Evolutionary conservation across 2,113 vertebrate genomes (phyloP), one percentile per base, ranked within the genome.

Genomic region (Cranoglanis bouderius): DNA sequence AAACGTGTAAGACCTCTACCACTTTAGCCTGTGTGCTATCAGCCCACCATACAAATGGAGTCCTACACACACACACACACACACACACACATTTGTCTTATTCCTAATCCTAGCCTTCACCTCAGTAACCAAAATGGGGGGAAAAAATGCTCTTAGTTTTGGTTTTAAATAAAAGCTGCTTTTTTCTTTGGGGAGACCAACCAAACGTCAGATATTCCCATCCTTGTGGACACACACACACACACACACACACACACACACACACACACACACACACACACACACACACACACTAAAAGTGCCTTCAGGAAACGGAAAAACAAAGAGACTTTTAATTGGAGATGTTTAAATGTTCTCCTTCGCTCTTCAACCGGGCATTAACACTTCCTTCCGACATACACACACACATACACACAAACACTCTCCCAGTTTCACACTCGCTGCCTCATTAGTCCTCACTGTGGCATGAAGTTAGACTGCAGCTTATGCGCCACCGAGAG

Each of bases 1-100:
- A 92, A 91, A 92, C 53, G 90, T 92, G 92, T 63, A 83, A 91
- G 38, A 88, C 78, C 80, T 65, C 81, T 82, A 88, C 74, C 87
- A 90, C 84, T 87, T 72, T 46, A 89, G 83, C 67, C 85, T 57
- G 67, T 51, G 74, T 88, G 90, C 57, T 51, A 74, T 59, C 65
- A 75, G 63, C 85, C 90, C 82, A 90, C 77, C 86, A 90, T 75
- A 87, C 67, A 82, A 87, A 88, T 88, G 87, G 61, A 82, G 74
- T 19, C 38, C 46, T n/a, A 77, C n/a, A 87, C 55, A 84, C 49
- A 86, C 84, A 80, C 61, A 49, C 70, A 85, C 85, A 82, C 40
- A 88, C 49, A 75, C 49, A 85, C 40, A 24, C 35, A n/a, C n/a
- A n/a, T n/a, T n/a, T n/a, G 40, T 43, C 53, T 10, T 5, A 82